Conservation (phyloP, 2,888 invertebrate species). For the Yponomeuta malinellus region DNA sequence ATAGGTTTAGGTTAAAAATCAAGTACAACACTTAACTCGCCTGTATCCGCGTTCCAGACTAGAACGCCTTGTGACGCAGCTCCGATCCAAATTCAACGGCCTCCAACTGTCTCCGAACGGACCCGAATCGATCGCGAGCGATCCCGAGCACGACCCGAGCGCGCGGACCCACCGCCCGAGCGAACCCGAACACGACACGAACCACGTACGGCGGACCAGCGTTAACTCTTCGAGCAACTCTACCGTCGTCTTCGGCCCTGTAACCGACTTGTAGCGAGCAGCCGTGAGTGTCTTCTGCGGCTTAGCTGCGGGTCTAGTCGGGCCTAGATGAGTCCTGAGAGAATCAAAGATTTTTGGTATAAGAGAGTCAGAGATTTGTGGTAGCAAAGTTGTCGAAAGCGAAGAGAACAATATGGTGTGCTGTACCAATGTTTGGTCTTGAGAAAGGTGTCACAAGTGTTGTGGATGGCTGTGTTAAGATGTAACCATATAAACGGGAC, state of each 20-base stretch:
- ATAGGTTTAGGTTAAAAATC: no score
- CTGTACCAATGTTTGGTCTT: not conserved
- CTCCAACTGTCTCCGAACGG: constrained; percentile 52
- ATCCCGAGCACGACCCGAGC: constrained; percentile 55
- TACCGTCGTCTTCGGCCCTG: constrained; percentile 76
- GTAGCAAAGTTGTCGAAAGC: not conserved
- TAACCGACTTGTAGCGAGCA: constrained; percentile 76
- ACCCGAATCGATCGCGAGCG: constrained; percentile 62
- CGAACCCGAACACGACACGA: constrained; percentile 54
- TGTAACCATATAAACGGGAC: no score
- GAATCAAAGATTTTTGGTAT: not conserved
- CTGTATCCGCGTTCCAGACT: constrained; percentile 54
- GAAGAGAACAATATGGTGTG: not conserved
- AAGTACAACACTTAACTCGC: not conserved
- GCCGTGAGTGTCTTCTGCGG: constrained; percentile 29
- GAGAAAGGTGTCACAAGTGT: not conserved
- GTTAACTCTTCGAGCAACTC: constrained; percentile 54
- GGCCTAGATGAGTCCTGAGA: constrained; percentile 9
- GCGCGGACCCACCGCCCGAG: constrained; percentile 49
- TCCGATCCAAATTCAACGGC: constrained; percentile 70
- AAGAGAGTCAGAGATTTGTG: not conserved
- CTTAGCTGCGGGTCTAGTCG: constrained; percentile 48
- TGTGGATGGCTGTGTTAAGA: no score
- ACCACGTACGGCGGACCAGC: constrained; percentile 50
- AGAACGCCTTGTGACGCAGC: constrained; percentile 75